These are phyloP conservation scores for Heterocephalus glaber DNA, from an alignment of 2,113 vertebrate species.

Conservation along the genomic window DNA sequence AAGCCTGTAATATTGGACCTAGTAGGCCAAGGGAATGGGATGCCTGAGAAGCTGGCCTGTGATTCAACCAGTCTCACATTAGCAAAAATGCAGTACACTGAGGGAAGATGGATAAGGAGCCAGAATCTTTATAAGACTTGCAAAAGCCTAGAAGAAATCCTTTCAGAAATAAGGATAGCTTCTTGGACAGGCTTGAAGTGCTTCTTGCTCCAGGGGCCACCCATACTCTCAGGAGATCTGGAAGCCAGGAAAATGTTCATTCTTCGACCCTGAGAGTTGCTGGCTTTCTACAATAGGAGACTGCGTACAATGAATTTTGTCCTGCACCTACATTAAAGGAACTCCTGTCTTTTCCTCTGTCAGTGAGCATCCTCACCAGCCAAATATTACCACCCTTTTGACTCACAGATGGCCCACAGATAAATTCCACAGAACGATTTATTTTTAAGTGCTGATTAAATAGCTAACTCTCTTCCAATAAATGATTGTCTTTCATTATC, in stretches of 20 bases:
- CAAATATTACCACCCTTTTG: background rate
- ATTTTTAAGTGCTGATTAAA: conserved; percentile 5
- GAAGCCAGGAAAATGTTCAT: background rate
- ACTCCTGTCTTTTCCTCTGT: background rate
- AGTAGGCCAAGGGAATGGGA: background rate
- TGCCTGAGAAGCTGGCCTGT: background rate
- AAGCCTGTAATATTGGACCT: background rate
- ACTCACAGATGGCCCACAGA: background rate
- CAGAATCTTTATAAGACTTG: background rate
- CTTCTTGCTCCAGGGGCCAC: background rate
- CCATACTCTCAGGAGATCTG: background rate
- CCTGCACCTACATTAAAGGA: background rate
- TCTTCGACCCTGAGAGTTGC: background rate
- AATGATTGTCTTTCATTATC: background rate
- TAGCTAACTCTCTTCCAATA: background rate
- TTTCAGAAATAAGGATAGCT: conserved; percentile 22
- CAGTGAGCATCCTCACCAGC: background rate
- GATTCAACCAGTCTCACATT: background rate
- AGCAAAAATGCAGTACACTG: background rate
- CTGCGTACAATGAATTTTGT: background rate
- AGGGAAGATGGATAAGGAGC: background rate
- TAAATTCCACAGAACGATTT: background rate
- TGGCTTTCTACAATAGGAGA: background rate
- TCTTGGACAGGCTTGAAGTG: background rate
- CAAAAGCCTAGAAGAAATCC: background rate